Percentiles rank a stretch among this genome's conserved stretches.
These are phyloP conservation scores for Sebastes kiyomatsui DNA, from an alignment of 2,797 vertebrate genomes.

Conservation along the genomic window DNA sequence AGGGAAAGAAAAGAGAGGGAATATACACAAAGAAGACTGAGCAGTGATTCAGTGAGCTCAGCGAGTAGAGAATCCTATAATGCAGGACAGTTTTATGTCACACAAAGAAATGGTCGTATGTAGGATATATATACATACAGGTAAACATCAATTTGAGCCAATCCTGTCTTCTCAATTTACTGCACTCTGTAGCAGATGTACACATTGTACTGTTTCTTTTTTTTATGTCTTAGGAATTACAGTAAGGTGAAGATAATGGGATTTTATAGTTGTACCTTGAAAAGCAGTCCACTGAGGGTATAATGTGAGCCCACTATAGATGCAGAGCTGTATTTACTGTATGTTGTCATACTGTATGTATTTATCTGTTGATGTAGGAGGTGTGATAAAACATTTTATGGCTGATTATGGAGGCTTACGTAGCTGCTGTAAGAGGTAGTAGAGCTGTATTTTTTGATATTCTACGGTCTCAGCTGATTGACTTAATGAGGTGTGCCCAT, in stretches of 20 bases:
- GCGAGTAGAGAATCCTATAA: conserved; percentile 2
- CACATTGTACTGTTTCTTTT: neutral
- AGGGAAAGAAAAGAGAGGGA: neutral
- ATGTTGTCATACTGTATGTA: conserved; percentile 43
- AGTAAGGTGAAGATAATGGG: neutral
- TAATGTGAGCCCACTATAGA: conserved; percentile 24
- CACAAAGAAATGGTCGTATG: conserved; percentile 8
- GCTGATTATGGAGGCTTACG: conserved; percentile 58
- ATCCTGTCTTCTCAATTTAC: neutral
- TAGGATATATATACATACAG: neutral
- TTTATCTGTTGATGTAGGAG: conserved; percentile 59
- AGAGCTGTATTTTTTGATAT: conserved; percentile 32
- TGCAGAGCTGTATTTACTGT: conserved; percentile 40
- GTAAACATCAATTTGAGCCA: conserved; percentile 14
- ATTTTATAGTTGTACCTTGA: conserved; percentile 36
- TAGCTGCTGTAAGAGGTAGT: conserved; percentile 25
- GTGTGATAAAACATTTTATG: conserved; percentile 66
- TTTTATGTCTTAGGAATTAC: neutral
- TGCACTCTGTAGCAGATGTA: neutral
- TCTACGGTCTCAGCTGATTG: conserved; percentile 48
- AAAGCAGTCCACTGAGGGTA: conserved; percentile 17
- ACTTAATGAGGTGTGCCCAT: conserved; percentile 57
- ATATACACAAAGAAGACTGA: conserved; percentile 16
- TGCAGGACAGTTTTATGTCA: conserved; percentile 12
- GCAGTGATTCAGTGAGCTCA: conserved; percentile 9